Percentiles rank a stretch among this genome's conserved stretches.
phyloP scores from a whole-genome alignment of 1,140 invertebrate genomes.

The Linepithema humile region DNA sequence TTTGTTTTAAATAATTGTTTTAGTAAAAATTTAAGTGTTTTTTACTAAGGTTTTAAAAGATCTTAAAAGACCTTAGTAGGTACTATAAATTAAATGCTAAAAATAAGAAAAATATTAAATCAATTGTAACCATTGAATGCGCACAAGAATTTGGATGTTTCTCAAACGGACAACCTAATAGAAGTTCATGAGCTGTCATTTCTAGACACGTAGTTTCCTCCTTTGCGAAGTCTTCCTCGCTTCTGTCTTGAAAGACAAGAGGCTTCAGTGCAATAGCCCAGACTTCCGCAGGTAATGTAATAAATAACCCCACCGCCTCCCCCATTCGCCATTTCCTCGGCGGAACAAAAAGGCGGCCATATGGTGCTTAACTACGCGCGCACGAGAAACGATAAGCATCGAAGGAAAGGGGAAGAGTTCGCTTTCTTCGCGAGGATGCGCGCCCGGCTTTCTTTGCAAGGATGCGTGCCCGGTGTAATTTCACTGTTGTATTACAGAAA shows the following conservation, averaged over 20 bases:
- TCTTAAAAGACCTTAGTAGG: neutral
- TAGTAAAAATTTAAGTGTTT: neutral
- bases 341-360: slow-evolving; percentile 66
- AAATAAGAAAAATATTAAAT: neutral
- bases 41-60: neutral
- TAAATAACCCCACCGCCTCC: slow-evolving; percentile 65
- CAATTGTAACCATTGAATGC: neutral
- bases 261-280: slow-evolving; percentile 67
- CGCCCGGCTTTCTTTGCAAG: too few species aligned
- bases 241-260: slow-evolving; percentile 53
- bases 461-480: neutral
- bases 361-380: slow-evolving; percentile 69
- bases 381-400: slow-evolving; percentile 67
- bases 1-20: neutral
- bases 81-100: neutral
- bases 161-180: neutral
- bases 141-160: slow-evolving; percentile 8
- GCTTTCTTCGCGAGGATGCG: slow-evolving; percentile 39
- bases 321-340: slow-evolving; percentile 62
- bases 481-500: slow-evolving; percentile 7
- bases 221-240: slow-evolving; percentile 36
- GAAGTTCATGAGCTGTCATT: slow-evolving; percentile 10
- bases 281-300: slow-evolving; percentile 71
- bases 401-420: slow-evolving; percentile 56
- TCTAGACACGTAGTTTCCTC: slow-evolving; percentile 25